These are phyloP conservation scores for Oreotrochilus melanogaster DNA, from an alignment of 2,113 vertebrate species.

Conservation along the genomic window DNA sequence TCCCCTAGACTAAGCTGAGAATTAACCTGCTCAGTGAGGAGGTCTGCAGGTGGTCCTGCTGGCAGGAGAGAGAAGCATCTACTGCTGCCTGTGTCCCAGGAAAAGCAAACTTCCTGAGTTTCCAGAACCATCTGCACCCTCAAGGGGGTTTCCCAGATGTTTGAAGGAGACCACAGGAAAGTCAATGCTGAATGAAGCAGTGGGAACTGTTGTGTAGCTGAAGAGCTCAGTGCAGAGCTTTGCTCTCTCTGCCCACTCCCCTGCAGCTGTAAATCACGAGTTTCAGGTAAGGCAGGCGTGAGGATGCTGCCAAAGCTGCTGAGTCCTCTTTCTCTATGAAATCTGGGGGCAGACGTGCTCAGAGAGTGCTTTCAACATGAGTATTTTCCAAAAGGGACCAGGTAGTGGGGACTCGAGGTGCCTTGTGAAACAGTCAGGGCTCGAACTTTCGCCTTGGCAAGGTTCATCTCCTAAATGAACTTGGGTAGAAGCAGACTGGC, in stretches of 20 bases:
- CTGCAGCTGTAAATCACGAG: background rate
- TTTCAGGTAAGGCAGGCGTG: background rate
- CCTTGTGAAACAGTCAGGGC: background rate
- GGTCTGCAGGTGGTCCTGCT: background rate
- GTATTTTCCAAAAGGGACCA: background rate
- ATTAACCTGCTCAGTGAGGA: rapidly evolving
- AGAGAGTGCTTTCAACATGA: background rate
- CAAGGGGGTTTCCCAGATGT: background rate
- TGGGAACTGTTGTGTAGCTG: background rate
- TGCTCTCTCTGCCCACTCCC: conserved; percentile 4
- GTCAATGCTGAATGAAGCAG: background rate
- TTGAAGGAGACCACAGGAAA: background rate
- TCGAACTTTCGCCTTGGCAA: background rate
- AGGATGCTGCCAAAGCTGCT: background rate
- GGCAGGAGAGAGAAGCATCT: background rate
- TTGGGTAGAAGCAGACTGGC: background rate
- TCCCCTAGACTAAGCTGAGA: rapidly evolving
- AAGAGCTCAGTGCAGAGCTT: rapidly evolving
- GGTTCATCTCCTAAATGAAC: rapidly evolving
- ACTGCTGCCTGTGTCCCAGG: background rate
- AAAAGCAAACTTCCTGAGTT: background rate
- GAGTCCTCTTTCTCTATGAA: background rate
- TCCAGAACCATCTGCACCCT: background rate
- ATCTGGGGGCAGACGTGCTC: background rate
- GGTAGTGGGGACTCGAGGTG: background rate